phyloP scores from a whole-genome alignment of 2,113 vertebrate species.

The Notothenia coriiceps region DNA sequence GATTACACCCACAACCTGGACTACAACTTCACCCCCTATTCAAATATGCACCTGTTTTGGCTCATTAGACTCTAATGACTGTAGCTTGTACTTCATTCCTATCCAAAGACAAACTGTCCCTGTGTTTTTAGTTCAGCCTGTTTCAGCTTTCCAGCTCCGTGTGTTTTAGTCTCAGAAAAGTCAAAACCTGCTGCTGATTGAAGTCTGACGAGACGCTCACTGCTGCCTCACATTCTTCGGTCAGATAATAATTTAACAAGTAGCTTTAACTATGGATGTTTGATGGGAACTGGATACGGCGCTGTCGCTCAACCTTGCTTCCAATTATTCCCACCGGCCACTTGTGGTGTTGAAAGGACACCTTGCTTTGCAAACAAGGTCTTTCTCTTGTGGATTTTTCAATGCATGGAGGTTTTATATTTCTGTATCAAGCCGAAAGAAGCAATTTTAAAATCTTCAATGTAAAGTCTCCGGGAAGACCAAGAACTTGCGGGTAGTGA shows the following conservation, averaged over 20 bases:
- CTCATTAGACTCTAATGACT: conserved; percentile 56
- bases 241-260: conserved; percentile 2
- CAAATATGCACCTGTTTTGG: conserved; percentile 52
- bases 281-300: too few species aligned
- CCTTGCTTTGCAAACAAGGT: too few species aligned
- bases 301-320: too few species aligned
- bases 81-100: conserved; percentile 69
- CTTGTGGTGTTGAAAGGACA: too few species aligned
- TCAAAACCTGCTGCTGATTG: conserved; percentile 47
- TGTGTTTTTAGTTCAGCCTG: conserved; percentile 54
- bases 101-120: conserved; percentile 32
- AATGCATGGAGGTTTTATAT: too few species aligned
- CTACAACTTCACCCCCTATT: conserved; percentile 45
- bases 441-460: too few species aligned
- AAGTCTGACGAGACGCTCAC: conserved; percentile 27
- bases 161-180: conserved; percentile 22
- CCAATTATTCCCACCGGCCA: too few species aligned
- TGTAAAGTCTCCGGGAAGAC: too few species aligned
- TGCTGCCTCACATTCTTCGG: conserved; percentile 29
- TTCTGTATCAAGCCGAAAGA: too few species aligned
- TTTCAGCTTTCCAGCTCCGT: conserved; percentile 21
- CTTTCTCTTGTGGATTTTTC: too few species aligned
- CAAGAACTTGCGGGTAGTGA: too few species aligned
- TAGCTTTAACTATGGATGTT: not conserved
- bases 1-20: conserved; percentile 39